Base-by-base conservation (phyloP, 1,140 invertebrate genomes). In the Spodoptera frugiperda region DNA sequence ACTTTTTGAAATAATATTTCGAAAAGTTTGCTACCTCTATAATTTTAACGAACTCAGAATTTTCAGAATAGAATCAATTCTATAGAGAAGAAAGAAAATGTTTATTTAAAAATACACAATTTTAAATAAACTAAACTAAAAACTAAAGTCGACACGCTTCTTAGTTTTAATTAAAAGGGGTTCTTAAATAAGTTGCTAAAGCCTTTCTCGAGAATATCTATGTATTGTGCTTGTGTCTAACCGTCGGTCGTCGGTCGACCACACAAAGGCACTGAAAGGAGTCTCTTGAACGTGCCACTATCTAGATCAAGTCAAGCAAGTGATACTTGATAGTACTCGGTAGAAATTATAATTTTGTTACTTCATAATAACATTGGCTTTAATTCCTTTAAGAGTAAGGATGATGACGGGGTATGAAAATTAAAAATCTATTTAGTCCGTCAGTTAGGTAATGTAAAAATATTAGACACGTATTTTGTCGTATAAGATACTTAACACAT, bases 191-290 rank as follows among this genome's bases (percentile, higher is more conserved):
- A 6, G 14, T 57, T 15, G 15, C 30, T 61, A 17, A 17, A 61
- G 57, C 6, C 21, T 59, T 11, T 15, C 57, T 39, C 15, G 57
- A 39, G 10, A 61, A 57, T 57, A 19, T 25, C 9, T 39, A 39
- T 39, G 33, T 57, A 57, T 57, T 57, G 21, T 57, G 57, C 25
- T 39, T 61, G 8, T 33, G 57, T 61, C 30, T 61, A 39, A 17
- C 30, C 30, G 10, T 39, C 25, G 33, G 10, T 39, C 25, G 33
- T 33, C 57, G 25, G 54, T 6, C 30, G 25, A 39, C 30, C 25
- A 39, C 57, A 61, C 30, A 61, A 61, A 61, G 57, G 57, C 25
- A 15, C n/a, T 61, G 57, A 61, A 61, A 61, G 57, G 25, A 33
- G 57, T 15, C 57, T 39, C 30, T 61, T 61, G 57, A 61, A 17